phyloP scores from a whole-genome alignment of 92 coral and sea anemone genomes.

The Bergia sp. region DNA sequence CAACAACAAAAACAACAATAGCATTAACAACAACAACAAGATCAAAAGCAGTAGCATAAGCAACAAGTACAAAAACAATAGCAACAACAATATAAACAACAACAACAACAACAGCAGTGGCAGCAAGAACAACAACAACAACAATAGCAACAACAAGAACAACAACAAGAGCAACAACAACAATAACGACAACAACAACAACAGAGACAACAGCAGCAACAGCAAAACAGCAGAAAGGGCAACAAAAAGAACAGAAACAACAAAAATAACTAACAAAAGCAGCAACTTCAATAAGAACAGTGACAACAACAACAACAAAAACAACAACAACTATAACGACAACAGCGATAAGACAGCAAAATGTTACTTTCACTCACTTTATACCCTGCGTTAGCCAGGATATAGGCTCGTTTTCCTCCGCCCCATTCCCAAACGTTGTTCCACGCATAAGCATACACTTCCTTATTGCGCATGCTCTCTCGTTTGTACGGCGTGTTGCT shows the following conservation, averaged over 20 bases:
- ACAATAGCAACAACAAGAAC: background rate
- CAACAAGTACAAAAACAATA: background rate
- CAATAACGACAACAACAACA: background rate
- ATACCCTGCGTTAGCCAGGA: slow-evolving; percentile 90
- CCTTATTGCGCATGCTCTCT: slow-evolving; percentile 49
- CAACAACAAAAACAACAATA: background rate
- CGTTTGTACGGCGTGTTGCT: slow-evolving; percentile 72
- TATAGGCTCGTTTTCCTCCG: slow-evolving; percentile 81
- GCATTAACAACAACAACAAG: background rate
- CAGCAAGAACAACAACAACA: background rate
- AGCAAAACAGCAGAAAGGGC: background rate
- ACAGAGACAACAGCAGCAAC: background rate
- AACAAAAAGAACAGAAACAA: background rate
- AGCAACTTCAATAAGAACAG: background rate
- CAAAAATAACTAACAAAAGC: background rate
- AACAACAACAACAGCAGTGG: background rate
- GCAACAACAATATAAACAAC: background rate
- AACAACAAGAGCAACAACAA: background rate
- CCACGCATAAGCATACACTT: slow-evolving; percentile 94
- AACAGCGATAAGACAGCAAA: background rate
- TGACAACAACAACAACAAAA: background rate
- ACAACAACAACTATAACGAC: background rate
- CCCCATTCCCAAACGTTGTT: slow-evolving; percentile 94
- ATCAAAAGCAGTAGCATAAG: background rate
- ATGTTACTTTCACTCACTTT: slow-evolving; percentile 51